phyloP scores from a whole-genome alignment of 30 jellyfish, hydroid and myxozoan genomes.

The Aurelia sp. region DNA sequence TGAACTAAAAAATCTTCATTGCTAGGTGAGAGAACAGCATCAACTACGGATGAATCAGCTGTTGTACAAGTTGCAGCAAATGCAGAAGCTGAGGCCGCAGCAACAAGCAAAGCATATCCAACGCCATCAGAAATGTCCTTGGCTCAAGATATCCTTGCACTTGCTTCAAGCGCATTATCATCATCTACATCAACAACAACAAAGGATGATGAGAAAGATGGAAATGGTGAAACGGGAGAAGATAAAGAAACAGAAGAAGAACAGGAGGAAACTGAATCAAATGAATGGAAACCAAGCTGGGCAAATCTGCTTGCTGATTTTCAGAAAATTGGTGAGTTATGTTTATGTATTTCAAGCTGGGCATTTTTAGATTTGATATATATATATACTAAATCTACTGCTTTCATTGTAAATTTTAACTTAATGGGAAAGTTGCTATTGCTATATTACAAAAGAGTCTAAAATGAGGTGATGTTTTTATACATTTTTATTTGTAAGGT shows the following conservation, averaged over 20 bases:
- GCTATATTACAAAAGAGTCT: no score
- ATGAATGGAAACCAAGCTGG: constrained; percentile 80
- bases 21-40: constrained; percentile 37
- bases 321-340: constrained; percentile 54
- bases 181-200: constrained; percentile 67
- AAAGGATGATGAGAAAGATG: constrained; percentile 18
- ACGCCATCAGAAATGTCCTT: constrained; percentile 81
- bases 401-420: no score
- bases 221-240: constrained; percentile 1
- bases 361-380: no score
- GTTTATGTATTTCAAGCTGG: no score
- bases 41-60: constrained; percentile 47
- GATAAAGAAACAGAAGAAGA: constrained; percentile 6
- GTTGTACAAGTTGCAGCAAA: constrained; percentile 55
- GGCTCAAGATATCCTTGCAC: constrained; percentile 85
- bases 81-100: constrained; percentile 75
- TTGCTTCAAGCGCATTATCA: constrained; percentile 84
- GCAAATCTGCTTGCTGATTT: constrained; percentile 74
- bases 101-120: constrained; percentile 57
- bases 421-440: no score
- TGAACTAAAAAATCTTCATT: no score
- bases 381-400: no score
- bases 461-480: no score
- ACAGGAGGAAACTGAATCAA: constrained; percentile 4
- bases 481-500: no score